Conservation (phyloP, 2,888 invertebrate species). For the Malthinus seriepunctatus region DNA sequence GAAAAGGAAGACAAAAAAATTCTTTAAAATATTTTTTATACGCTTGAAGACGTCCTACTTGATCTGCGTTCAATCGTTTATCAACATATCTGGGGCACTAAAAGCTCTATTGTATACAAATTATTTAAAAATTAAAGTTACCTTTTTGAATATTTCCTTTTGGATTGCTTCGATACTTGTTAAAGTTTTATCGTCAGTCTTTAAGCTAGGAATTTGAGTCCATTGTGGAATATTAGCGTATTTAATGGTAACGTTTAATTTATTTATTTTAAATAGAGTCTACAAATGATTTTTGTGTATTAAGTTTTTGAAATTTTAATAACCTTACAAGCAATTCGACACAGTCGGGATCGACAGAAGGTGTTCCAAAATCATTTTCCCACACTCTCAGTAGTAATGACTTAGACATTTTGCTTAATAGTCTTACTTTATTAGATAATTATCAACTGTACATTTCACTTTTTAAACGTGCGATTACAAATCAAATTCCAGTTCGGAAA, state of each 20-base stretch:
- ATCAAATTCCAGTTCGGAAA: too few species aligned
- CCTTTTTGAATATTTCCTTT: too few species aligned
- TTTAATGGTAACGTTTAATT: background rate
- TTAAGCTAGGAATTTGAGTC: background rate
- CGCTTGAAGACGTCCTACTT: background rate
- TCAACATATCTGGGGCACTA: background rate
- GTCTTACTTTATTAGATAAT: too few species aligned
- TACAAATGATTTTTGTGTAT: background rate
- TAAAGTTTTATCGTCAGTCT: too few species aligned
- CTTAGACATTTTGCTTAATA: too few species aligned
- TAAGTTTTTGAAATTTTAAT: background rate
- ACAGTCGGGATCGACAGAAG: constrained; percentile 9
- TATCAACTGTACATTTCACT: too few species aligned
- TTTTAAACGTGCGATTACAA: too few species aligned
- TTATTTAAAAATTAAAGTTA: too few species aligned
- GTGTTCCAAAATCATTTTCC: constrained; percentile 5
- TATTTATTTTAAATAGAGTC: background rate
- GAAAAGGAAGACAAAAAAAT: background rate
- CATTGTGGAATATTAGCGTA: background rate
- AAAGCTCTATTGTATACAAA: background rate
- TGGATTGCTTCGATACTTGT: too few species aligned
- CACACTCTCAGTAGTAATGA: background rate
- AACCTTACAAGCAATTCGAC: background rate
- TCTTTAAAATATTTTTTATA: constrained; percentile 10
- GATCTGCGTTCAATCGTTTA: background rate